These are phyloP conservation scores for Rana temporaria DNA, from an alignment of 2,113 vertebrate genomes.

Conservation along the genomic window DNA sequence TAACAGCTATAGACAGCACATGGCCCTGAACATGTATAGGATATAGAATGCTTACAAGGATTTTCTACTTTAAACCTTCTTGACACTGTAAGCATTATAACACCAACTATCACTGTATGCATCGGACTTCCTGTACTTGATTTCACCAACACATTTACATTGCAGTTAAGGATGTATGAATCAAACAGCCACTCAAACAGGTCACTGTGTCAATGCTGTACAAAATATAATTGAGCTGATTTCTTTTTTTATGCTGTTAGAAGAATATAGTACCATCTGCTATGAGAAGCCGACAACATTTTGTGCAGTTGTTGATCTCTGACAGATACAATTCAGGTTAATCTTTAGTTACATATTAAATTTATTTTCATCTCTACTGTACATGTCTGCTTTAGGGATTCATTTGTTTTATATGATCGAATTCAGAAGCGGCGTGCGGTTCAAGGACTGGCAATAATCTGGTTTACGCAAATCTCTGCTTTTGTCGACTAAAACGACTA, in stretches of 20 bases:
- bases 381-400: background rate
- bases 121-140: background rate
- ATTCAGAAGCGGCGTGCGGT: background rate
- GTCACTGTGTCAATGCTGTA: background rate
- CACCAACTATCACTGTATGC: background rate
- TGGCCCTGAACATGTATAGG: background rate
- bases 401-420: background rate
- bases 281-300: constrained; percentile 1
- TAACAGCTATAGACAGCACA: background rate
- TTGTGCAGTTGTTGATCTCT: constrained; percentile 18
- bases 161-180: background rate
- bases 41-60: background rate
- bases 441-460: background rate
- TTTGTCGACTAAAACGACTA: too few species aligned
- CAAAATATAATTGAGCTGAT: constrained; percentile 31
- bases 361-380: constrained; percentile 8
- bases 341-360: constrained; percentile 25
- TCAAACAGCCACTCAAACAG: background rate
- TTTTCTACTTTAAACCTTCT: background rate
- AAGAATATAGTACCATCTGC: constrained; percentile 18
- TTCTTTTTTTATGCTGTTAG: constrained; percentile 9
- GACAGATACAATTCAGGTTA: constrained; percentile 14
- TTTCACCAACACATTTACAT: constrained; percentile 27
- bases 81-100: constrained; percentile 16
- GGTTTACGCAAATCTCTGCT: background rate